These are phyloP conservation scores for Labeo rohita DNA, from an alignment of 2,113 vertebrate species.

Conservation along the genomic window DNA sequence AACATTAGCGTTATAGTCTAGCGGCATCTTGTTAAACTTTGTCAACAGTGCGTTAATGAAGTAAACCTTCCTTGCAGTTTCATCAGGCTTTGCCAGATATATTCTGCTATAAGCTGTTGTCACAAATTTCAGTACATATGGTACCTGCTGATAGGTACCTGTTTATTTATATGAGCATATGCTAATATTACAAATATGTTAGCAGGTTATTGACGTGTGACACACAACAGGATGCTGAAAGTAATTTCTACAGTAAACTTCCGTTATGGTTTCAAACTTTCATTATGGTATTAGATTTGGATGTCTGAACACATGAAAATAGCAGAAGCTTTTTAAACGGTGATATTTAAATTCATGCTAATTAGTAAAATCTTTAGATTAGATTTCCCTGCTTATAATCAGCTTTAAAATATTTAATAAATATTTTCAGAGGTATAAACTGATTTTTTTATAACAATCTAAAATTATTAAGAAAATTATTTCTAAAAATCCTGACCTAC, in stretches of 20 bases:
- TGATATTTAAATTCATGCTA: not conserved
- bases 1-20: not conserved
- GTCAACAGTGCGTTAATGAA: not conserved
- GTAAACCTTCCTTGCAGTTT: not conserved
- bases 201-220: not conserved
- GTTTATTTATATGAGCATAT: not conserved
- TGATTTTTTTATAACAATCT: not conserved
- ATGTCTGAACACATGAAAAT: not conserved
- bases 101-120: not conserved
- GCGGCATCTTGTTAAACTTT: not conserved
- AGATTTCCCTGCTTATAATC: not conserved
- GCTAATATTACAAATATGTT: slow-evolving; percentile 20
- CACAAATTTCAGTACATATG: not conserved
- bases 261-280: not conserved
- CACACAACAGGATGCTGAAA: not conserved
- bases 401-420: not conserved
- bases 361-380: not conserved
- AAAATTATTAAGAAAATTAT: no score
- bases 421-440: not conserved
- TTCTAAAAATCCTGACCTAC: not conserved
- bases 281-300: not conserved
- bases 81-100: not conserved
- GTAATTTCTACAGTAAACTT: not conserved
- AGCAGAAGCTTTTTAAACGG: not conserved
- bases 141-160: not conserved